Evolutionary conservation across 2,113 vertebrate species (phyloP).

Genomic region (Leptobrachium leishanense): DNA sequence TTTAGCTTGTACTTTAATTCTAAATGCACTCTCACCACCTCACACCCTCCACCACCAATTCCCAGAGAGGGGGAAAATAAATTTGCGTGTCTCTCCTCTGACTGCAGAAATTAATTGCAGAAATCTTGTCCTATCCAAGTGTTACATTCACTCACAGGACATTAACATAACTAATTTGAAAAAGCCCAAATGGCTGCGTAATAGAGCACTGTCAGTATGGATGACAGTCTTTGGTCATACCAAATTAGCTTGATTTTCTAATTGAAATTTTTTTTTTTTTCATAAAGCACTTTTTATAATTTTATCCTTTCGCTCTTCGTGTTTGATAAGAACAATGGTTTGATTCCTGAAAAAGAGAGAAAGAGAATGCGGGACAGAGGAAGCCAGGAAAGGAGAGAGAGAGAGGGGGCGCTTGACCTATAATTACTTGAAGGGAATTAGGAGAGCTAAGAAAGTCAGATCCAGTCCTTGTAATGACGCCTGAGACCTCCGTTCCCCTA

Average conservation of each 20-base stretch:
- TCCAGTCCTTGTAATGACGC: conserved; percentile 99
- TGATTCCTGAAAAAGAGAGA: conserved; percentile 93
- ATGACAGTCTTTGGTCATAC: conserved; percentile 99
- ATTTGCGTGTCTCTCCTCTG: conserved; percentile 99
- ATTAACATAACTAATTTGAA: conserved; percentile 99
- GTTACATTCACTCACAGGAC: conserved; percentile 99
- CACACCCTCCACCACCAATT: conserved; percentile 94
- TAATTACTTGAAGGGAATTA: conserved; percentile 95
- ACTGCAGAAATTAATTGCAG: conserved; percentile 99
- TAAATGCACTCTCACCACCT: conserved; percentile 95
- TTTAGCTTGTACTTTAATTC: conserved; percentile 99
- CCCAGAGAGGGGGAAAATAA: conserved; percentile 99
- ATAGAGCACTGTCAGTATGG: conserved; percentile 97
- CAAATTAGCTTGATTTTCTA: conserved; percentile 99
- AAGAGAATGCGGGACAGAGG: conserved; percentile 53
- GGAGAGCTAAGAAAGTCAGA: conserved; percentile 86
- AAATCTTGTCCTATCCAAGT: conserved; percentile 99
- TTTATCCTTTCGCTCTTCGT: conserved; percentile 72
- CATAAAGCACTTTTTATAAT: conserved; percentile 68
- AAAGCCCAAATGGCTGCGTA: conserved; percentile 99
- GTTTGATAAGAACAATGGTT: conserved; percentile 97
- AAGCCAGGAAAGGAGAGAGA: too few relatives aligned
- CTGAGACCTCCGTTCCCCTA: conserved; percentile 90
- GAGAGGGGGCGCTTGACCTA: conserved; percentile 86
- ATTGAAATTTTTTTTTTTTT: conserved; percentile 85